A percentile compares a stretch with the other conserved stretches of the same genome.
Conservation (phyloP, 1,140 invertebrate species). For the Sycophila sp. region DNA sequence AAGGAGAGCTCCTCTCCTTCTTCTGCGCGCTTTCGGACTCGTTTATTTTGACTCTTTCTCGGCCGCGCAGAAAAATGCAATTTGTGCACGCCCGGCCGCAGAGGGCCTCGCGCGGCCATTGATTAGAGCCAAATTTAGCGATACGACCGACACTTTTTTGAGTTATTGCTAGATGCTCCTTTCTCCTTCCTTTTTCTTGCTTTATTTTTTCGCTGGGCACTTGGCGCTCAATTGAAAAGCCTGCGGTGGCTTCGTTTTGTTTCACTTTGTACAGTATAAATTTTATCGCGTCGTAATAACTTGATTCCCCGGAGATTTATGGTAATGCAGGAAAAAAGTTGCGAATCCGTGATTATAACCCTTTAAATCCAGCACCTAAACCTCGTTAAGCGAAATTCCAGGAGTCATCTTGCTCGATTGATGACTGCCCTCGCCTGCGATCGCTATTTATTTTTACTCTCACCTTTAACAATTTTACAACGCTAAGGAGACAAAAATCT, state of each 20-base stretch:
- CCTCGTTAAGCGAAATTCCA: slow-evolving; percentile 14
- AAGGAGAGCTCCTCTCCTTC: too few species aligned
- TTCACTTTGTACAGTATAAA: slow-evolving; percentile 13
- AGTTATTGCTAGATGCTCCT: slow-evolving; percentile 12
- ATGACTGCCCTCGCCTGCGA: too few species aligned
- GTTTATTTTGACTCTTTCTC: neutral
- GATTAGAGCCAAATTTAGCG: slow-evolving; percentile 30
- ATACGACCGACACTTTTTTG: slow-evolving; percentile 6
- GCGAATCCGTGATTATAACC: slow-evolving; percentile 13
- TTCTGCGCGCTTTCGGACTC: slow-evolving; percentile 6
- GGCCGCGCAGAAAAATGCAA: slow-evolving; percentile 24
- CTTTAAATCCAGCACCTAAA: neutral
- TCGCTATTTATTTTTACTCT: too few species aligned
- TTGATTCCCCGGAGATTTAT: slow-evolving; percentile 29
- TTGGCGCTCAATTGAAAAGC: neutral
- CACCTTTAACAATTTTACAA: too few species aligned
- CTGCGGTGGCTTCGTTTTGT: neutral
- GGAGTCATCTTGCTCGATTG: slow-evolving; percentile 15
- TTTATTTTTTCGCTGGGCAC: neutral
- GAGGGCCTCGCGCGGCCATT: neutral
- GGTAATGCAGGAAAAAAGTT: slow-evolving; percentile 29
- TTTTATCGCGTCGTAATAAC: slow-evolving; percentile 8
- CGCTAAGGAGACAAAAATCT: too few species aligned
- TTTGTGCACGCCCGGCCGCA: neutral
- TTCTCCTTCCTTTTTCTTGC: neutral